Base-by-base conservation (phyloP, 2,888 invertebrate species). In the Pterostichus madidus region DNA sequence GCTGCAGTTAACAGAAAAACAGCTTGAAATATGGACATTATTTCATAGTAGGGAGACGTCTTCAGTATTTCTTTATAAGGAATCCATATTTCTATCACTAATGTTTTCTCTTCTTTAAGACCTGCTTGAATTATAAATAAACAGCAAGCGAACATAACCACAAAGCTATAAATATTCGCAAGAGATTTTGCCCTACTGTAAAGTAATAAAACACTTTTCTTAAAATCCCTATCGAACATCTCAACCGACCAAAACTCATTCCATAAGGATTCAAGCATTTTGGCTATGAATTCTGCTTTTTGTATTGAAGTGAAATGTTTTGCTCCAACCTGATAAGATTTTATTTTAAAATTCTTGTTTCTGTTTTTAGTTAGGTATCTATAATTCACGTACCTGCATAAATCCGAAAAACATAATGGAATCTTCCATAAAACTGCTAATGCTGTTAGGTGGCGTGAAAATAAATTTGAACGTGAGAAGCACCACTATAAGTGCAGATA, bases 31-130 rank as follows among this genome's bases (percentile, higher is more conserved):
- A 3, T 32, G 13, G 11, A 64, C 8, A 61, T 46, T 10, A 79
- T 46, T 79, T 79, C 59, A 79, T 79, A 79, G 31, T 79, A 79
- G 7, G 78, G 78, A n/a, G 61, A 17, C 1, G 46, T 39, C 61
- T 79, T 46, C 17, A 79, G 44, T 10, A 61, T 44, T 46, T 79
- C 61, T 0, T 31, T 44, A 39, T 61, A 13, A 4, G 78, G 78
- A 11, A 61, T 46, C 78, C 64, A 79, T n/a, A 79, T 46, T 7
- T 79, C 78, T 0, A 44, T 13, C 0, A 59, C 8, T 11, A 79
- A 39, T 7, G 31, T 46, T 24, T 61, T 64, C n/a, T 61, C 31
- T n/a, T 11, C 31, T 31, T 61, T 61, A 2, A 61, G 13, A 0
- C 7, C 46, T 1, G 64, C 46, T n/a, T 46, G 31, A 24, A 79